A percentile compares a stretch with the other conserved stretches of the same genome.
phyloP scores from a whole-genome alignment of 2,113 vertebrate genomes.

The Serilophus lunatus region DNA sequence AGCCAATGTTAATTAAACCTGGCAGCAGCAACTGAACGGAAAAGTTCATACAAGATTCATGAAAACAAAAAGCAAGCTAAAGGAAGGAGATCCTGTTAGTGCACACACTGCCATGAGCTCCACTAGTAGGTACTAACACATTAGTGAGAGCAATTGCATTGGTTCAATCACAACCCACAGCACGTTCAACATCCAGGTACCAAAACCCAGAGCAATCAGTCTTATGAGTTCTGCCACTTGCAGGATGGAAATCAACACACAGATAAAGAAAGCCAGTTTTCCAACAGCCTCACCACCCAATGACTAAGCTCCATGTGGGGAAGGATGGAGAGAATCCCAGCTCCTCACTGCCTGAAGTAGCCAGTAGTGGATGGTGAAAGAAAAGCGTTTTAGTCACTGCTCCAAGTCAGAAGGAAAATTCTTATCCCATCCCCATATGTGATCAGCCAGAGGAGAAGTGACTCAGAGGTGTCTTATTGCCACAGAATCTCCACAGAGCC shows the following conservation, averaged over 20 bases:
- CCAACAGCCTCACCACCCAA: background rate
- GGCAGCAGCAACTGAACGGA: background rate
- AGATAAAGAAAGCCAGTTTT: background rate
- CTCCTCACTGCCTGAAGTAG: background rate
- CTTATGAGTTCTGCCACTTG: background rate
- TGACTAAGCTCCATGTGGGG: background rate
- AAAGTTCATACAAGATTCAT: background rate
- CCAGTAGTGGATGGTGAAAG: background rate
- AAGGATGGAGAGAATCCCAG: background rate
- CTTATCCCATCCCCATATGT: background rate
- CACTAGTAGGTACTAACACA: background rate
- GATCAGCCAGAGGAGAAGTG: background rate
- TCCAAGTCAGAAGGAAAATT: background rate
- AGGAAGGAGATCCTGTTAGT: background rate
- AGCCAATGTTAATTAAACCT: background rate
- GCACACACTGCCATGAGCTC: background rate
- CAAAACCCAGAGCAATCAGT: background rate
- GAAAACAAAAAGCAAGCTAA: background rate
- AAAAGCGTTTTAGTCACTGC: background rate
- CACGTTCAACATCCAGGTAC: rapidly evolving
- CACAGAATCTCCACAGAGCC: background rate
- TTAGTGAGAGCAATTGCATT: background rate
- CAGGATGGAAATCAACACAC: background rate
- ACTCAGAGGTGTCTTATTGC: background rate
- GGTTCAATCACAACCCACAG: background rate